Base-by-base conservation (phyloP, 2,797 vertebrate genomes). In the Coluber constrictor region DNA sequence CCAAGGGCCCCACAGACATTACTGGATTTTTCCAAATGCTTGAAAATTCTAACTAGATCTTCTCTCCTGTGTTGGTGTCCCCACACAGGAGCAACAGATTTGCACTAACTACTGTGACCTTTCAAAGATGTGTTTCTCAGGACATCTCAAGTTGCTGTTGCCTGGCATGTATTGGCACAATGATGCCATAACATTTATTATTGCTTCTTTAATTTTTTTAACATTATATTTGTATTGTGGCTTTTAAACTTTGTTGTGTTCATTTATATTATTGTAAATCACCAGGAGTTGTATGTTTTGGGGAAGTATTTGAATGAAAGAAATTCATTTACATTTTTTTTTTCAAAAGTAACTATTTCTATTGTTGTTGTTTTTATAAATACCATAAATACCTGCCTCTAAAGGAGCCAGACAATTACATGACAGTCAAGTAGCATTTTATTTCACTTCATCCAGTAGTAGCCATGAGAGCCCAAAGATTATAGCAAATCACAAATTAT, bases 21-120 rank as follows among this genome's bases (percentile, higher is more conserved):
- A 47, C 5, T 90, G 32, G 1, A 90, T 56, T 90, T 74, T 43
- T 10, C 25, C 56, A 27, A 59, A 29, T 59, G 54, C 51, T 43
- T 11, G 29, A 20, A 47, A 57, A 51, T 43, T 4, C 0, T 0
- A 2, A 29, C 0, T 1, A 89, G 5, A 10, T 37, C 0, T 0
- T 87, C 32, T 55, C 3, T 79, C 37, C 74, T 25, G 1, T 43
- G 18, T 74, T 37, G 70, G 5, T 66, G 29, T n/a, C 29, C 29
- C 29, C 63, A n/a, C 63, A 15, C 12, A n/a, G 29, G 16, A 74
- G 37, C 37, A 83, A 83, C 23, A 83, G 43, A 47, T 20, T 47
- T 83, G 20, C 74, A 83, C 74, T 47, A 47, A 83, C 4, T 43
- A 79, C 5, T 43, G 9, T 43, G 37, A 23, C 20, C 74, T 79